phyloP scores from a whole-genome alignment of 2,797 vertebrate species.

The Manis javanica region DNA sequence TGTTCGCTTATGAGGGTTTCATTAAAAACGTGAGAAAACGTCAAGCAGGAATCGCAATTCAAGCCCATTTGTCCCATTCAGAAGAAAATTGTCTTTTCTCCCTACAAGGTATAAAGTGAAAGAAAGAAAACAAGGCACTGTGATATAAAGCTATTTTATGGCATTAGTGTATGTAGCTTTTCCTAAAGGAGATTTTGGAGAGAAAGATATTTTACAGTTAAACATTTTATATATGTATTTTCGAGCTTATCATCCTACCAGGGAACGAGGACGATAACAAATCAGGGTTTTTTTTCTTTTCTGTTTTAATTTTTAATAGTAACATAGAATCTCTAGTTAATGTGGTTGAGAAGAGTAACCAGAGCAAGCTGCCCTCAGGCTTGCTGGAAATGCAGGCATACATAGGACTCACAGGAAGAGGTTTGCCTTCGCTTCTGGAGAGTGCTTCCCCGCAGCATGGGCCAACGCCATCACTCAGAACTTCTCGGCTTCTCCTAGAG shows the following conservation, averaged over 20 bases:
- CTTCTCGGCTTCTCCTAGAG: neutral
- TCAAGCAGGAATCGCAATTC: slow-evolving; percentile 16
- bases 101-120: neutral
- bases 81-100: slow-evolving; percentile 52
- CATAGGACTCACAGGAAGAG: neutral
- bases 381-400: neutral
- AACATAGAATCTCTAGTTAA: slow-evolving; percentile 19
- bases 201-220: slow-evolving; percentile 73
- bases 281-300: neutral
- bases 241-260: slow-evolving; percentile 54
- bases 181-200: slow-evolving; percentile 72
- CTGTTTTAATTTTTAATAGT: neutral
- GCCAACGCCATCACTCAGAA: neutral
- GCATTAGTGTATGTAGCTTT: slow-evolving; percentile 49
- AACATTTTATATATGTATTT: slow-evolving; percentile 76
- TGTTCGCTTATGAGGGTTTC: slow-evolving; percentile 63
- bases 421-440: neutral
- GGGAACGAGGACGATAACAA: slow-evolving; percentile 66
- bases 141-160: slow-evolving; percentile 62
- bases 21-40: slow-evolving; percentile 32
- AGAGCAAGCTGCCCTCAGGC: neutral
- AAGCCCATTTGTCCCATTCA: slow-evolving; percentile 66
- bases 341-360: neutral
- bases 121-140: neutral
- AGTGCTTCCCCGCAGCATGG: neutral